Conservation (phyloP, 37 sponge, comb jelly and placozoan species). For the Ephydatia muelleri region DNA sequence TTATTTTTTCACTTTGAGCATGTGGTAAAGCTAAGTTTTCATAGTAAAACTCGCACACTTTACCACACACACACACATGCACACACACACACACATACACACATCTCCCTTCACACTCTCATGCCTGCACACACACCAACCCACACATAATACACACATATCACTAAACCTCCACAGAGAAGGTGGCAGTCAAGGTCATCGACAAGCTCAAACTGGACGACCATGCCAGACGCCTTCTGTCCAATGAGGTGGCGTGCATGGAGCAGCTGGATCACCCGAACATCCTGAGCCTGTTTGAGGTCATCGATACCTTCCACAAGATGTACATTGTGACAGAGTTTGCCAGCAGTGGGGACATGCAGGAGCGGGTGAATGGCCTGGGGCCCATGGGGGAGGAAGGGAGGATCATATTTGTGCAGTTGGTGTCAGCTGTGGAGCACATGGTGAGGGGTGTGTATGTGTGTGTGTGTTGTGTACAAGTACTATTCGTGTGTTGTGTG, state of each 20-base stretch:
- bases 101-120: too few relatives aligned
- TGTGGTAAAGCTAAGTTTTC: too few relatives aligned
- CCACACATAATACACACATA: neutral
- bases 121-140: too few relatives aligned
- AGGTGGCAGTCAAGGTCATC: slow-evolving; percentile 97
- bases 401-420: slow-evolving; percentile 63
- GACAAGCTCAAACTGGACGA: slow-evolving; percentile 97
- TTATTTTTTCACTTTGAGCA: too few relatives aligned
- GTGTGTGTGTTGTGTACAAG: neutral
- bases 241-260: slow-evolving; percentile 97
- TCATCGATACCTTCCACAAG: slow-evolving; percentile 93
- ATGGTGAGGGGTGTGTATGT: slow-evolving; percentile 55
- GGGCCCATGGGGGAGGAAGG: slow-evolving; percentile 68
- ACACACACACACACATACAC: neutral
- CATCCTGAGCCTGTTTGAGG: slow-evolving; percentile 94
- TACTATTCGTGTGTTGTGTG: neutral
- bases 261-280: slow-evolving; percentile 94
- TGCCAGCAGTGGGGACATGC: slow-evolving; percentile 94
- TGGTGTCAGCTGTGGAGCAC: slow-evolving; percentile 66
- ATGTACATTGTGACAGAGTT: slow-evolving; percentile 95
- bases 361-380: slow-evolving; percentile 62
- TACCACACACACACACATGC: too few relatives aligned
- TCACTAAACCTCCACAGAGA: slow-evolving; percentile 53
- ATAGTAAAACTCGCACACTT: too few relatives aligned
- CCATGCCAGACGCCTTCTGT: slow-evolving; percentile 80